Percentiles rank a stretch among this genome's conserved stretches.
These are phyloP conservation scores for Suncus etruscus DNA, from an alignment of 2,113 vertebrate genomes.

Conservation along the genomic window DNA sequence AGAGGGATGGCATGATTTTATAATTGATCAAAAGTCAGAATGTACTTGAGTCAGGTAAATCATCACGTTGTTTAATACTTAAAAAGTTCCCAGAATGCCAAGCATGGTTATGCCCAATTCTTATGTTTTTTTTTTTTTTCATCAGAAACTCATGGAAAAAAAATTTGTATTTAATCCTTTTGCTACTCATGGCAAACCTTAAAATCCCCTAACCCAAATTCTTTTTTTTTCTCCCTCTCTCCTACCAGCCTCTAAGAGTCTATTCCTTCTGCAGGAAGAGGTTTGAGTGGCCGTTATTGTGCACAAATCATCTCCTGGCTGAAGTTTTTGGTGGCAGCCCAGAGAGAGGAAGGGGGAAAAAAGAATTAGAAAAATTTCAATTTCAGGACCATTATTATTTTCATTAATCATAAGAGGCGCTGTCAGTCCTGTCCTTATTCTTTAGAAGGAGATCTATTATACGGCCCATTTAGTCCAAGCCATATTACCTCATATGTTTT, in stretches of 20 bases:
- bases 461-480: conserved; percentile 99
- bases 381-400: conserved; percentile 99
- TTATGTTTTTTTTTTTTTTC: background rate
- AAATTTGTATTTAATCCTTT: background rate
- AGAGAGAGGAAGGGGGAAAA: conserved; percentile 89
- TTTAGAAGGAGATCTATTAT: conserved; percentile 99
- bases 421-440: conserved; percentile 97
- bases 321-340: conserved; percentile 93
- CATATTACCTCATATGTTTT: conserved; percentile 99
- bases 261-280: conserved; percentile 85
- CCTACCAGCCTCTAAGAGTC: conserved; percentile 68
- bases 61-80: background rate
- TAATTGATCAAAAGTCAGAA: background rate
- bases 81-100: background rate
- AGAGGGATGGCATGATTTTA: background rate
- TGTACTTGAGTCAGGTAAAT: conserved; percentile 61
- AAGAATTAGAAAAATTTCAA: conserved; percentile 97
- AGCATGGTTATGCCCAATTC: conserved; percentile 19
- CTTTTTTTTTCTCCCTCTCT: conserved; percentile 58
- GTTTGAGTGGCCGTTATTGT: conserved; percentile 87
- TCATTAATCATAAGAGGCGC: conserved; percentile 99
- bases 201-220: conserved; percentile 69
- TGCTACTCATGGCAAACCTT: conserved; percentile 40
- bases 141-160: background rate
- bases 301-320: conserved; percentile 95